These are phyloP conservation scores for Anthonomus grandis DNA, from an alignment of 1,140 invertebrate species.

Conservation along the genomic window DNA sequence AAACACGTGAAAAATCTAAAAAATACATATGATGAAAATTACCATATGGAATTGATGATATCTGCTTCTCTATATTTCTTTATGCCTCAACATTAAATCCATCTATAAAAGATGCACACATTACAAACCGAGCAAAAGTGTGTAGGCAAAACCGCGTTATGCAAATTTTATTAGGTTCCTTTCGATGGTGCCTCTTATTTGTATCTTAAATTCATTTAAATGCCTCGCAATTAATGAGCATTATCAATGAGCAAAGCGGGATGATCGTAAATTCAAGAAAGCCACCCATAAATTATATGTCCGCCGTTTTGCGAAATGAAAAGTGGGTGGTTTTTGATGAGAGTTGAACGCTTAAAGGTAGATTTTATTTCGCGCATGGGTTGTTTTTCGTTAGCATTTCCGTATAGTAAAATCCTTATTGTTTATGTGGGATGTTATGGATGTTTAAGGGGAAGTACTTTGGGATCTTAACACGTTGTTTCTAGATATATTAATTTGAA, in stretches of 20 bases:
- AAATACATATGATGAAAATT: no score
- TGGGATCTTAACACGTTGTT: not conserved
- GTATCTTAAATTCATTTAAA: constrained; percentile 15
- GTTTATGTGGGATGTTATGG: not conserved
- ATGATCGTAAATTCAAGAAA: constrained; percentile 10
- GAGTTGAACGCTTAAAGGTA: no score
- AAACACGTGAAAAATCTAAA: no score
- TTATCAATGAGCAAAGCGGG: constrained; percentile 15
- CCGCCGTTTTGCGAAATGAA: not conserved
- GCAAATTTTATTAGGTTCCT: constrained; percentile 16
- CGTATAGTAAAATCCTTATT: no score
- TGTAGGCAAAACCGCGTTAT: constrained; percentile 9
- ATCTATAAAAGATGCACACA: constrained; percentile 13
- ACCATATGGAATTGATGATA: no score
- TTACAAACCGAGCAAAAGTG: no score
- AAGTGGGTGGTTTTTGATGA: no score
- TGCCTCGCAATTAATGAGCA: constrained; percentile 13
- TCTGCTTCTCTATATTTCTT: no score
- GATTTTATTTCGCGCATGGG: no score
- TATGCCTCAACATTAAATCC: no score
- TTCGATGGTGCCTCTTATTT: constrained; percentile 10
- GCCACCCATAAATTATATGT: constrained; percentile 1
- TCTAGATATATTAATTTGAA: no score
- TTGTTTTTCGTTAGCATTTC: no score
- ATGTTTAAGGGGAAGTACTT: not conserved